Conservation (phyloP, 2,797 vertebrate species). For the Pelochelys cantorii region DNA sequence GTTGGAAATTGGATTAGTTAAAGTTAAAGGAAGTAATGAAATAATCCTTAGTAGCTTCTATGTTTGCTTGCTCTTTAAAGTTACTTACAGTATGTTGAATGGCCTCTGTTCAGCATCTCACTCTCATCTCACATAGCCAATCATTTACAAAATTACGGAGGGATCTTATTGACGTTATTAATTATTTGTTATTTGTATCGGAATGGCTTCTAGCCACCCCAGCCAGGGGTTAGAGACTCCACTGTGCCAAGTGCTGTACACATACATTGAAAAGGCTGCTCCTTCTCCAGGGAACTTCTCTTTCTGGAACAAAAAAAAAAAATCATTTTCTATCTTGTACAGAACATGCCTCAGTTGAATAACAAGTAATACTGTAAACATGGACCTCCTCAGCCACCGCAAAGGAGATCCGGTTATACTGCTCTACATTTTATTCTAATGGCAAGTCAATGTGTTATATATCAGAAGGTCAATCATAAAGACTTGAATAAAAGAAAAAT, state of each 20-base stretch:
- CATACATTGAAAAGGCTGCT: too few relatives aligned
- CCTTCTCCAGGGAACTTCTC: background rate
- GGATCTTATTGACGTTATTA: background rate
- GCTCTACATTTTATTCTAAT: background rate
- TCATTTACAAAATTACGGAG: background rate
- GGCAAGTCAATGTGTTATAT: background rate
- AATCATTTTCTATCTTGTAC: background rate
- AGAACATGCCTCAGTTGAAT: background rate
- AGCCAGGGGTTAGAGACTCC: background rate
- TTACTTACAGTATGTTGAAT: background rate
- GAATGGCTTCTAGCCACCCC: background rate
- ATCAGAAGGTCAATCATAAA: background rate
- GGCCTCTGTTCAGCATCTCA: background rate
- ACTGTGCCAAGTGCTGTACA: accelerated
- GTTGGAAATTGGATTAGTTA: background rate
- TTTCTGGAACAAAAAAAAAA: background rate
- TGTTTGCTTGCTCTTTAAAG: background rate
- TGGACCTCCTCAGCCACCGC: background rate
- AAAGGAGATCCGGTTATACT: accelerated
- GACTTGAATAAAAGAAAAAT: background rate
- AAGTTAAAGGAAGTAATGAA: background rate
- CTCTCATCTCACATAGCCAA: background rate
- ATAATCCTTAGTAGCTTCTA: background rate
- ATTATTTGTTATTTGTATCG: background rate
- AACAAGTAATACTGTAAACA: background rate